These are phyloP conservation scores for Bolborhynchus lineola DNA, from an alignment of 2,113 vertebrate species.

Conservation along the genomic window DNA sequence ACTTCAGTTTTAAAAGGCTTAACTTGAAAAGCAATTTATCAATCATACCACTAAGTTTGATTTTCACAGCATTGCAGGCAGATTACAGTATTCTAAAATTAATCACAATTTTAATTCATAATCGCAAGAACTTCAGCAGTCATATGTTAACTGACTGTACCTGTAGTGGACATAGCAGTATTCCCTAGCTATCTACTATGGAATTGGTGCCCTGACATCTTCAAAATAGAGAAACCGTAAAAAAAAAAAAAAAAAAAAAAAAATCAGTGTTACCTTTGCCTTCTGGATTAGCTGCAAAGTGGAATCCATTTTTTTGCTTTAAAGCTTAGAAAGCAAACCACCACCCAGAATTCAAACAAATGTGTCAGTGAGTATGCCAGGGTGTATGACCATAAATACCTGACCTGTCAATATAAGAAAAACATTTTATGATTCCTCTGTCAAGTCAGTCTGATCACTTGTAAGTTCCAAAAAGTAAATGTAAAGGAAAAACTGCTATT, in stretches of 20 bases:
- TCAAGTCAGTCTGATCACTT: background rate
- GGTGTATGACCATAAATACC: background rate
- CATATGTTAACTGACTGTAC: background rate
- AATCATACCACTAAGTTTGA: background rate
- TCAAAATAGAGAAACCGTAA: background rate
- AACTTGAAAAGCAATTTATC: background rate
- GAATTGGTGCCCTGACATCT: background rate
- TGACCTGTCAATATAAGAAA: background rate
- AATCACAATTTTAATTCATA: background rate
- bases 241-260: background rate
- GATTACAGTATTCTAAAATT: slow-evolving; percentile 22
- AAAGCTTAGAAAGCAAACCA: background rate
- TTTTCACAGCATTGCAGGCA: background rate
- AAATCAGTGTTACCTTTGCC: background rate
- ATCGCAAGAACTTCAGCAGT: background rate
- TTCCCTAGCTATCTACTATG: background rate
- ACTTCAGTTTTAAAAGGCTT: background rate
- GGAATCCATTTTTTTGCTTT: background rate
- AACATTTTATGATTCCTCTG: background rate
- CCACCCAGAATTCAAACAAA: background rate
- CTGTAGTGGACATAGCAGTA: background rate
- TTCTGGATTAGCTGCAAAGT: background rate
- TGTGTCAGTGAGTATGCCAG: background rate
- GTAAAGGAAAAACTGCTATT: background rate
- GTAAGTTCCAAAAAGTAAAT: background rate